These are phyloP conservation scores for Andrena hattorfiana DNA, from an alignment of 2,888 invertebrate genomes.

Conservation along the genomic window DNA sequence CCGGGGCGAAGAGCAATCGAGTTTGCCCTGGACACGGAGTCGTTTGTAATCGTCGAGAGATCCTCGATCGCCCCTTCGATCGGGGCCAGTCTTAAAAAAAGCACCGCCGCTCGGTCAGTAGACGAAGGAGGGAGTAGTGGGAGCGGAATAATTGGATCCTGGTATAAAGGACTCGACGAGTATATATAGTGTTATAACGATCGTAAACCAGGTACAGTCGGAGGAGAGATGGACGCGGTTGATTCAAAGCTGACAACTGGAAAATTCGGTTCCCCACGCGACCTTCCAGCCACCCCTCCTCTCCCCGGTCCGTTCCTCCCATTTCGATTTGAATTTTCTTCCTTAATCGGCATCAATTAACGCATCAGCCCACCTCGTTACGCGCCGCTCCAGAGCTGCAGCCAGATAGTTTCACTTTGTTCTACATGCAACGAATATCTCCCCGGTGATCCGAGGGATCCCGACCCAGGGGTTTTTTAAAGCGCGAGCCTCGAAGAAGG, in stretches of 20 bases:
- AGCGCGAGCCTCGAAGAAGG: constrained; percentile 50
- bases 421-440: constrained; percentile 40
- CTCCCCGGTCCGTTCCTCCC: neutral
- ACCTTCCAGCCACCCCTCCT: neutral
- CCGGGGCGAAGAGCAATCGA: constrained; percentile 66
- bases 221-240: constrained; percentile 6
- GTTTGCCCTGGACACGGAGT: constrained; percentile 64
- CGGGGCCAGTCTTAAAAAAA: constrained; percentile 43
- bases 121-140: neutral
- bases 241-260: constrained; percentile 33
- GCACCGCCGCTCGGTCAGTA: constrained; percentile 13
- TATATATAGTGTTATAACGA: constrained; percentile 46
- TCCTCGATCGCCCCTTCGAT: constrained; percentile 49
- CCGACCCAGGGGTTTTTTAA: constrained; percentile 52
- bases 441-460: constrained; percentile 19
- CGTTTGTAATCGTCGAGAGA: constrained; percentile 63
- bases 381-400: neutral
- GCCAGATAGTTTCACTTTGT: neutral
- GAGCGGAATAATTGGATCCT: constrained; percentile 64
- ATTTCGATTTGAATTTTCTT: neutral
- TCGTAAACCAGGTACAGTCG: neutral
- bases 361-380: neutral
- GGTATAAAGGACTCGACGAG: constrained; percentile 17
- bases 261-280: constrained; percentile 34
- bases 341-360: constrained; percentile 3